phyloP scores from a whole-genome alignment of 2,113 vertebrate genomes.

The Grus americana region DNA sequence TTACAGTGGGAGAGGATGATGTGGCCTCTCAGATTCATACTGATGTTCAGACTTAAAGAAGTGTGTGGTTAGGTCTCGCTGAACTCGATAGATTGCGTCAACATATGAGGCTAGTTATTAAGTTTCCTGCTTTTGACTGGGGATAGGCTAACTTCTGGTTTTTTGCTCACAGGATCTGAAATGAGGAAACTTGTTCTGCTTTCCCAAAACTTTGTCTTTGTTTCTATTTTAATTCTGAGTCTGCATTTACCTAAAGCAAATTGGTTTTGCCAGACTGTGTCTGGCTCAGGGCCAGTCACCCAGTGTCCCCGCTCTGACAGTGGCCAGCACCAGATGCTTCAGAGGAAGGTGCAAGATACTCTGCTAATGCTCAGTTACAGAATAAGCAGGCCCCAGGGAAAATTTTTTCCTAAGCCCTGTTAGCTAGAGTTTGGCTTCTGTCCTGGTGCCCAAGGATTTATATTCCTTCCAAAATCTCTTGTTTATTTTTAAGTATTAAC shows the following conservation, averaged over 20 bases:
- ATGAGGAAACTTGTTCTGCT: neutral
- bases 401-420: neutral
- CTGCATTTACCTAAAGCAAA: neutral
- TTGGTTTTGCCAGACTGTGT: neutral
- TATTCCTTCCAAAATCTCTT: neutral
- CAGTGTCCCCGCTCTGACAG: neutral
- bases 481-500: conserved; percentile 47
- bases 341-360: conserved; percentile 1
- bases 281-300: neutral
- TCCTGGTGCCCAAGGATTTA: conserved; percentile 7
- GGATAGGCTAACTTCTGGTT: neutral
- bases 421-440: conserved; percentile 17
- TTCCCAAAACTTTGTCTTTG: neutral
- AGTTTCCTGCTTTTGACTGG: neutral
- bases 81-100: neutral
- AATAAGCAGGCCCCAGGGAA: neutral
- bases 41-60: neutral
- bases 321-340: neutral
- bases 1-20: neutral
- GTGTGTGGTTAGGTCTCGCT: neutral
- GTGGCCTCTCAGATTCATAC: neutral
- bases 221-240: neutral
- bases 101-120: neutral
- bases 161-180: neutral
- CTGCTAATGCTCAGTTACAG: neutral